These are phyloP conservation scores for Lutraria lutraria DNA, from an alignment of 2,888 invertebrate species.

Conservation along the genomic window DNA sequence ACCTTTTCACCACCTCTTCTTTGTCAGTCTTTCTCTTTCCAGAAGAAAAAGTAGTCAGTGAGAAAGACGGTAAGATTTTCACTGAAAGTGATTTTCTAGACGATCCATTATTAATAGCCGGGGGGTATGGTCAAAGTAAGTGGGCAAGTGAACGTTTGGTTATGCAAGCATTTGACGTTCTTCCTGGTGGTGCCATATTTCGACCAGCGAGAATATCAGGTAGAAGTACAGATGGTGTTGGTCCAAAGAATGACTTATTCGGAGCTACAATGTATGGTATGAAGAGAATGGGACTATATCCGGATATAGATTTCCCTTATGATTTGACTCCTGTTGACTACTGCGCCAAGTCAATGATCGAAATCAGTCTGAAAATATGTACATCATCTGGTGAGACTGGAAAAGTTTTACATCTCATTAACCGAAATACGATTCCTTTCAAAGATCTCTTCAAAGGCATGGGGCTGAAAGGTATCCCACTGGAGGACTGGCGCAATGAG, in stretches of 20 bases:
- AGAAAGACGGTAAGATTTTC: slow-evolving; percentile 47
- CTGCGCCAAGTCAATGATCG: slow-evolving; percentile 75
- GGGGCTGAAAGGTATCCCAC: slow-evolving; percentile 61
- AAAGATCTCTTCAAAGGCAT: slow-evolving; percentile 72
- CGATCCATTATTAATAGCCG: slow-evolving; percentile 71
- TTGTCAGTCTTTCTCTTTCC: slow-evolving; percentile 78
- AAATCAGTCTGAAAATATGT: slow-evolving; percentile 71
- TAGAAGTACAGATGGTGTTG: slow-evolving; percentile 70
- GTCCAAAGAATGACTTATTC: slow-evolving; percentile 76
- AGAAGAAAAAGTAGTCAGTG: slow-evolving; percentile 34
- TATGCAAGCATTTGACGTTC: slow-evolving; percentile 72
- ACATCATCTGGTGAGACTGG: slow-evolving; percentile 33
- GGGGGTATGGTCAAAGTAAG: slow-evolving; percentile 78
- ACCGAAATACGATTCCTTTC: slow-evolving; percentile 73
- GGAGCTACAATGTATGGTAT: slow-evolving; percentile 73
- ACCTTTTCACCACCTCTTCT: slow-evolving; percentile 76
- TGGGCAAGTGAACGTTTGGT: slow-evolving; percentile 78
- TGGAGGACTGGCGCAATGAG: slow-evolving; percentile 72
- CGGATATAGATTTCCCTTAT: slow-evolving; percentile 77
- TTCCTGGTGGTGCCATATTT: slow-evolving; percentile 79
- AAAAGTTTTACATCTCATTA: slow-evolving; percentile 75
- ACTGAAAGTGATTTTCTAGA: slow-evolving; percentile 72
- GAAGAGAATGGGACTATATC: slow-evolving; percentile 71
- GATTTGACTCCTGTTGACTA: slow-evolving; percentile 79
- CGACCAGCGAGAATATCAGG: slow-evolving; percentile 77